Evolutionary conservation across 2,888 invertebrate species (phyloP), one percentile per base, ranked within the genome.

Genomic region (Cataglyphis rosenhaueri): DNA sequence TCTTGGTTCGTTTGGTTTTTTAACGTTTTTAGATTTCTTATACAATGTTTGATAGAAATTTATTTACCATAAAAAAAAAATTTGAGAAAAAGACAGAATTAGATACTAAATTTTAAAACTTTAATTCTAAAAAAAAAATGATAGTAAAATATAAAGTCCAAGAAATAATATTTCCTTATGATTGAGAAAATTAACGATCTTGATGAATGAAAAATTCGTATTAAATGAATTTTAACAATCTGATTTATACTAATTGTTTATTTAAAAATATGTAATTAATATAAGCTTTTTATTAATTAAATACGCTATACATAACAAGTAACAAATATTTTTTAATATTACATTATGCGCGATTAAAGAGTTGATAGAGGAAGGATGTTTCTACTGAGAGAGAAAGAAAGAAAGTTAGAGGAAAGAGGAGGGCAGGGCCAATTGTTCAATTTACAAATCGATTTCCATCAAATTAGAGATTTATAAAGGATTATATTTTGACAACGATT

Each of bases 21-120:
- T 25, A 62, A 38, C 62, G 29, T 10, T 41, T 8, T 71, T 78
- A 59, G 18, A 78, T 44, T 44, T 59, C 44, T 32, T 78, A 55
- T 41, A 25, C 5, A 48, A 55, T n/a, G 25, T 38, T 10, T 12
- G 8, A 62, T 35, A 35, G n/a, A 65, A 65, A 75, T 21, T 5
- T 1, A 38, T 21, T 65, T 65, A 3, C 8, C n/a, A 18, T 35
- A 61, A 32, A 9, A 21, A 65, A 38, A 65, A 9, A 0, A 18
- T 57, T 57, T 41, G 15, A 4, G 2, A 21, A n/a, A 8, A n/a
- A 25, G 1, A 25, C 25, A 52, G 3, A 29, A 25, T 6, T 18
- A 0, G 35, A 64, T 15, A 35, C 5, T 32, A 48, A 62, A 15
- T 64, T 74, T n/a, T 9, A 4, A 32, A 73, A 73, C 15, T 74